Percentiles rank a stretch among this genome's conserved stretches.
phyloP scores from a whole-genome alignment of 2,888 invertebrate species.

The Mimachlamys varia region DNA sequence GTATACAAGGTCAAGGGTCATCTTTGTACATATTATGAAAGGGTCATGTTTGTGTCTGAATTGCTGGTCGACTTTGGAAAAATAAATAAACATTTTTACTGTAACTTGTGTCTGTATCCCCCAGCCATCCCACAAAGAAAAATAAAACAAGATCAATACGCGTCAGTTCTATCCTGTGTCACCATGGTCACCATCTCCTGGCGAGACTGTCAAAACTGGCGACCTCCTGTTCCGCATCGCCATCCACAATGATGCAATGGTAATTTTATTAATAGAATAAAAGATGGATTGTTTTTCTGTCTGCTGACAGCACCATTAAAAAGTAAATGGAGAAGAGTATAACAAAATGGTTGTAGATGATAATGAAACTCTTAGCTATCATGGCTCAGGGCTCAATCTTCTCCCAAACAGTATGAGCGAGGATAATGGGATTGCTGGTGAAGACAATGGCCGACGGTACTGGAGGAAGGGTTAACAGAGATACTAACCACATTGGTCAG shows the following conservation, averaged over 20 bases:
- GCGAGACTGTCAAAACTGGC: background rate
- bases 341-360: background rate
- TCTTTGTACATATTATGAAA: too few species aligned
- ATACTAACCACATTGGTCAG: conserved; percentile 9
- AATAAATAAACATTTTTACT: too few species aligned
- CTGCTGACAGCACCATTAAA: conserved; percentile 27
- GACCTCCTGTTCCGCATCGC: background rate
- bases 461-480: background rate
- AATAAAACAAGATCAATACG: conserved; percentile 2
- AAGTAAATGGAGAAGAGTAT: background rate
- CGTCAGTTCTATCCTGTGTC: background rate
- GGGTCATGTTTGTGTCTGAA: too few species aligned
- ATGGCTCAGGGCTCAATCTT: background rate
- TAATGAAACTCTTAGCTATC: conserved; percentile 20
- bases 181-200: background rate
- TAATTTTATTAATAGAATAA: conserved; percentile 34
- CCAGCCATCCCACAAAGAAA: background rate
- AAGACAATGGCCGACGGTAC: background rate
- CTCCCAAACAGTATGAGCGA: background rate
- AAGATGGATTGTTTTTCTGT: conserved; percentile 34
- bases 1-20: background rate
- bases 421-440: background rate
- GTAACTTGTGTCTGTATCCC: background rate
- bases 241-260: conserved; percentile 15
- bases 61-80: too few species aligned